These are phyloP conservation scores for Centropyge bicolor DNA, from an alignment of 2,797 vertebrate species.

Conservation along the genomic window DNA sequence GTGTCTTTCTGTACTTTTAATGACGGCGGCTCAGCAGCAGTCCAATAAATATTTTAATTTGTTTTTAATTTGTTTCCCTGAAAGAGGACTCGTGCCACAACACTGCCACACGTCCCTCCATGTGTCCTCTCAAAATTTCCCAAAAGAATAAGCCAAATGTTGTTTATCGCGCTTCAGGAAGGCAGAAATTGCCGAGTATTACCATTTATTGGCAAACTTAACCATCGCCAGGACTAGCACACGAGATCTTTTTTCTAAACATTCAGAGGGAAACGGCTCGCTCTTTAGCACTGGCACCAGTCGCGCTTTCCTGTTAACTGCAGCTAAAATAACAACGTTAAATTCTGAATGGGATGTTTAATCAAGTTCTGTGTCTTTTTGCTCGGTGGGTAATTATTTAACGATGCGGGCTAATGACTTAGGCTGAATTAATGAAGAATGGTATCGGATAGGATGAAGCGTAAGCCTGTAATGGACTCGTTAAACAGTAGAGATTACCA, in stretches of 20 bases:
- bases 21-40: constrained; percentile 12
- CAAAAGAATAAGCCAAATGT: constrained; percentile 4
- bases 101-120: constrained; percentile 4
- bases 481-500: constrained; percentile 73
- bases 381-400: constrained; percentile 81
- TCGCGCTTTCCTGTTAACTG: constrained; percentile 28
- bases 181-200: constrained; percentile 9
- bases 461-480: constrained; percentile 76
- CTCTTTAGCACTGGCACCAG: constrained; percentile 5
- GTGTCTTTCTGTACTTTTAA: constrained; percentile 17
- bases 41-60: constrained; percentile 36
- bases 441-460: constrained; percentile 76
- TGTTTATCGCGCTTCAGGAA: constrained; percentile 16
- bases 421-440: constrained; percentile 78
- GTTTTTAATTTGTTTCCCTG: constrained; percentile 24
- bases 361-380: constrained; percentile 74
- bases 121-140: constrained; percentile 1
- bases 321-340: constrained; percentile 60
- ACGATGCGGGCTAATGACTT: constrained; percentile 80
- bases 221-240: background rate
- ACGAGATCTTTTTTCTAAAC: constrained; percentile 1
- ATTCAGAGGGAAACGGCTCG: background rate
- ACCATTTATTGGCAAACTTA: constrained; percentile 24
- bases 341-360: constrained; percentile 70
- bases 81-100: constrained; percentile 6